phyloP scores from a whole-genome alignment of 2,797 vertebrate genomes.

The Spinibarbus caldwelli region DNA sequence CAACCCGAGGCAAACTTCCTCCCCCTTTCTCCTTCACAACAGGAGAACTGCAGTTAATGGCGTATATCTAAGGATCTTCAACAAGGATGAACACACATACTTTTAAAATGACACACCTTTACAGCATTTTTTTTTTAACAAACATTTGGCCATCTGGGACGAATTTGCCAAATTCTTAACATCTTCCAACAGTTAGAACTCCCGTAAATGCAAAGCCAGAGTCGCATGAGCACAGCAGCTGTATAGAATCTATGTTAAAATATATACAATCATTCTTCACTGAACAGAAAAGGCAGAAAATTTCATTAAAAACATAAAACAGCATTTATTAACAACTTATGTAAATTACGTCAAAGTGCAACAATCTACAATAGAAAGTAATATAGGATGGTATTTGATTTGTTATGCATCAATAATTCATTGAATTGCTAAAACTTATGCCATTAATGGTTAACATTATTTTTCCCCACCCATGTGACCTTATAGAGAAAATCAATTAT shows the following conservation, averaged over 20 bases:
- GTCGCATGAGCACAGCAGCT: conserved; percentile 35
- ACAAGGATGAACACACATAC: neutral
- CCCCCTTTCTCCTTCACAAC: neutral
- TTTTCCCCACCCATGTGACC: neutral
- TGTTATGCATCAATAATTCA: neutral
- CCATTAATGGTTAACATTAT: neutral
- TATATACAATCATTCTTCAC: conserved; percentile 32
- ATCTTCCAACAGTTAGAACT: conserved; percentile 66
- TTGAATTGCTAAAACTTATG: neutral
- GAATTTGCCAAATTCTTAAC: conserved; percentile 49
- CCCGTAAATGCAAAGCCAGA: conserved; percentile 36
- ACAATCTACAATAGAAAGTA: neutral
- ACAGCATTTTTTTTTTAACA: conserved; percentile 47
- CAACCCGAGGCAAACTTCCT: neutral
- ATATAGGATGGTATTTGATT: neutral
- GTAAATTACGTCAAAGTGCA: neutral
- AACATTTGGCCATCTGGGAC: conserved; percentile 46
- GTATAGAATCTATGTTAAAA: conserved; percentile 54
- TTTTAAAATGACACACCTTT: conserved; percentile 34
- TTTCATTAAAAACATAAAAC: neutral
- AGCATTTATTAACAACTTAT: neutral
- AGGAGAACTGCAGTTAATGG: conserved; percentile 6
- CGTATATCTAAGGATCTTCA: neutral
- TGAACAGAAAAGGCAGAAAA: neutral
- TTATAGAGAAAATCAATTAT: neutral